A percentile compares a stretch with the other conserved stretches of the same genome.
phyloP scores from a whole-genome alignment of 2,113 vertebrate genomes.

The Helogale parvula region DNA sequence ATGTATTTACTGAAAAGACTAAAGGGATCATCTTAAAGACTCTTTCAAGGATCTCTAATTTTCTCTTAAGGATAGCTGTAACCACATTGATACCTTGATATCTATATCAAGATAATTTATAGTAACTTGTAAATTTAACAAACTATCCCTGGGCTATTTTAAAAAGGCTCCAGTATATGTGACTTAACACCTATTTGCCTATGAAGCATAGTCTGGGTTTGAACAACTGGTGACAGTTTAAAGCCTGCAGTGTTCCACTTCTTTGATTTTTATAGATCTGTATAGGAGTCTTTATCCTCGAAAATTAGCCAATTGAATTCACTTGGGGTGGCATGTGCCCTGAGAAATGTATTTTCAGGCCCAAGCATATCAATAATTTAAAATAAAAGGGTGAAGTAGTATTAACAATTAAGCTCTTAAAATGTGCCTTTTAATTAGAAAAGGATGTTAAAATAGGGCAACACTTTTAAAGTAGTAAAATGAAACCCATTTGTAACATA shows the following conservation, averaged over 20 bases:
- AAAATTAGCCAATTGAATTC: slow-evolving; percentile 19
- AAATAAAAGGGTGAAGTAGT: slow-evolving; percentile 28
- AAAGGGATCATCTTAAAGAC: background rate
- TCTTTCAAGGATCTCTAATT: background rate
- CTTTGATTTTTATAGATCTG: slow-evolving; percentile 4
- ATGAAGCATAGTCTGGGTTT: background rate
- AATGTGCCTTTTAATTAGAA: slow-evolving; percentile 55
- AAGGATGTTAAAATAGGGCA: slow-evolving; percentile 54
- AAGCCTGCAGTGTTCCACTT: background rate
- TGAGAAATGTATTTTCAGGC: background rate
- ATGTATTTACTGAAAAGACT: background rate
- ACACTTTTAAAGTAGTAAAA: slow-evolving; percentile 50
- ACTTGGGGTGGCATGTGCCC: background rate
- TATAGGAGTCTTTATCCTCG: background rate
- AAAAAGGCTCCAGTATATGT: background rate
- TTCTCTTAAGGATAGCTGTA: background rate
- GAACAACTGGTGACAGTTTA: background rate
- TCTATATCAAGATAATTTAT: background rate
- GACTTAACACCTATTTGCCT: background rate
- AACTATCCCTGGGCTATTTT: background rate
- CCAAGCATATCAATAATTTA: slow-evolving; percentile 38
- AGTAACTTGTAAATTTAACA: background rate
- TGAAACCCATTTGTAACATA: slow-evolving; percentile 55
- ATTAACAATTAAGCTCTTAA: slow-evolving; percentile 54
- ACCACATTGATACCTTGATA: background rate